Percentiles rank a stretch among this genome's conserved stretches.
phyloP scores from a whole-genome alignment of 2,797 vertebrate genomes.

The Ciconia nigra region DNA sequence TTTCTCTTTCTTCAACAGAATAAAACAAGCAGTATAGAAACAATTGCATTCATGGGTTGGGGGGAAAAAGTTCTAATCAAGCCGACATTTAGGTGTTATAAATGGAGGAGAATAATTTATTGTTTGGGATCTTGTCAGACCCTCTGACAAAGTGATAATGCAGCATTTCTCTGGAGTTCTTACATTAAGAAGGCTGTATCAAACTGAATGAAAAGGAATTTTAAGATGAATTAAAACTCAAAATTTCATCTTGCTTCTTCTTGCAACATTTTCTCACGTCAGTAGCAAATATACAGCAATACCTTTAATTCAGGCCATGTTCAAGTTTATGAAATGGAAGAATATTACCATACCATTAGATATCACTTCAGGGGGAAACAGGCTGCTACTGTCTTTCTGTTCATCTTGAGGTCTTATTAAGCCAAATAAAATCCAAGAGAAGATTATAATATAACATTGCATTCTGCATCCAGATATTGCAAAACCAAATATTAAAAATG shows the following conservation, averaged over 20 bases:
- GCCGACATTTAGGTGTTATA: conserved; percentile 65
- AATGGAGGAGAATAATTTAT: conserved; percentile 65
- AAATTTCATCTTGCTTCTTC: not conserved
- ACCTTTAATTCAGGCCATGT: conserved; percentile 13
- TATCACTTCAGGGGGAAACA: conserved; percentile 47
- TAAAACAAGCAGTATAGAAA: conserved; percentile 67
- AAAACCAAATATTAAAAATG: not conserved
- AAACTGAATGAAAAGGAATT: conserved; percentile 9
- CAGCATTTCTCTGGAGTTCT: conserved; percentile 25
- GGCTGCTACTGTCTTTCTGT: conserved; percentile 24
- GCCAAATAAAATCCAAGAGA: conserved; percentile 44
- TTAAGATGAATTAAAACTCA: conserved; percentile 31
- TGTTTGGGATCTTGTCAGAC: conserved; percentile 66
- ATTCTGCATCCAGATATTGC: not conserved
- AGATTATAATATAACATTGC: not conserved
- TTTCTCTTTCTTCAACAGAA: conserved; percentile 72
- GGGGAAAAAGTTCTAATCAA: conserved; percentile 71
- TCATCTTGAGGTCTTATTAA: conserved; percentile 41
- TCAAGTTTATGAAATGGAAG: conserved; percentile 37
- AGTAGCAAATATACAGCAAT: conserved; percentile 5
- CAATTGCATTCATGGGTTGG: conserved; percentile 56
- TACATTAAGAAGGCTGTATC: not conserved
- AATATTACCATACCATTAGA: not conserved
- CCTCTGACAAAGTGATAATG: conserved; percentile 66
- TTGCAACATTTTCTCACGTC: not conserved